These are phyloP conservation scores for Drosophila burlai DNA, from an alignment of 1,140 invertebrate genomes.

Conservation along the genomic window DNA sequence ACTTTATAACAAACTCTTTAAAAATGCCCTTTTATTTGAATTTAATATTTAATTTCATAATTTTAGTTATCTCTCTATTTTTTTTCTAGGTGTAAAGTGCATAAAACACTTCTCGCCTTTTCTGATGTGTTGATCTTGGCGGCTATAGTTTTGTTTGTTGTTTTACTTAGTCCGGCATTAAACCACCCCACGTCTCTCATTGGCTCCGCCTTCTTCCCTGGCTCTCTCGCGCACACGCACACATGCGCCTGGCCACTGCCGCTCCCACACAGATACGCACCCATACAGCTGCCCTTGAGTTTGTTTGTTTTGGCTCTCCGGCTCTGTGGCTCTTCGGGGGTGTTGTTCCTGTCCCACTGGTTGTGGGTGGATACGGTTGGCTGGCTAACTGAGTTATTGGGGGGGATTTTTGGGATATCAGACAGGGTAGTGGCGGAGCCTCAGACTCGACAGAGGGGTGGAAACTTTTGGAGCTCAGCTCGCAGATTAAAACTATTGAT, in stretches of 20 bases:
- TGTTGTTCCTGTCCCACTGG: slow-evolving; percentile 4
- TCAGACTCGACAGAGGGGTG: background rate
- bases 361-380: slow-evolving; percentile 45
- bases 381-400: slow-evolving; percentile 47
- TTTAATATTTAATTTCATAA: background rate
- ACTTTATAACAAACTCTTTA: no score
- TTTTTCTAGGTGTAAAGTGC: background rate
- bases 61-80: background rate
- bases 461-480: slow-evolving; percentile 5
- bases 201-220: slow-evolving; percentile 26
- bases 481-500: slow-evolving; percentile 34
- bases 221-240: slow-evolving; percentile 8
- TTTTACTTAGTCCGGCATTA: slow-evolving; percentile 8
- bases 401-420: slow-evolving; percentile 5
- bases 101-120: slow-evolving; percentile 12
- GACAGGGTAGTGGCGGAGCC: background rate
- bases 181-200: slow-evolving; percentile 24
- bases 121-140: slow-evolving; percentile 12
- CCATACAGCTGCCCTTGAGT: slow-evolving; percentile 42
- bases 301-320: slow-evolving; percentile 30
- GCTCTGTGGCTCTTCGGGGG: slow-evolving; percentile 10
- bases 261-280: slow-evolving; percentile 81
- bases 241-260: slow-evolving; percentile 24
- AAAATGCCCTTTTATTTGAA: no score
- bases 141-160: slow-evolving; percentile 7